These are phyloP conservation scores for Cataglyphis cursor DNA, from an alignment of 2,888 invertebrate genomes.

Conservation along the genomic window DNA sequence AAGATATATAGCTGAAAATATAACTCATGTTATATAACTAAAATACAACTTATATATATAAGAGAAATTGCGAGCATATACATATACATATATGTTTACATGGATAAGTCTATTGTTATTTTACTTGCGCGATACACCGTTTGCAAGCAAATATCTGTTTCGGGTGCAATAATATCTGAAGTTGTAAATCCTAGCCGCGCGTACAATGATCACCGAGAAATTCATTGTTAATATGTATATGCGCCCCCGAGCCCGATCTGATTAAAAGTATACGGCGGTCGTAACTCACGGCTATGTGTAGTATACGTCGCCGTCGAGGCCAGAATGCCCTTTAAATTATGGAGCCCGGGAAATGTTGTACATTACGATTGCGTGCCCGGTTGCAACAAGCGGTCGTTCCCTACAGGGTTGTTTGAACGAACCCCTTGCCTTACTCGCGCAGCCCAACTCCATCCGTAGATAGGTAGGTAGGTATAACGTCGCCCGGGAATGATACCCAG, in stretches of 20 bases:
- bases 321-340: slow-evolving; percentile 44
- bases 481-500: slow-evolving; percentile 41
- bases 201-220: neutral
- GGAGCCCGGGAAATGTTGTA: slow-evolving; percentile 45
- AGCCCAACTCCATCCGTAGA: neutral
- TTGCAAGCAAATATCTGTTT: neutral
- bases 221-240: slow-evolving; percentile 33
- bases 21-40: neutral
- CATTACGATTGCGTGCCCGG: slow-evolving; percentile 46
- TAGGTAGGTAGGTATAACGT: neutral
- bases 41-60: neutral
- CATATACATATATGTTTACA: neutral
- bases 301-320: neutral
- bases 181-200: neutral
- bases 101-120: slow-evolving; percentile 7
- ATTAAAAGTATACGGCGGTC: slow-evolving; percentile 25
- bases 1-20: neutral
- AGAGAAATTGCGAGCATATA: neutral
- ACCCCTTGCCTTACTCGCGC: slow-evolving; percentile 33
- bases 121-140: neutral
- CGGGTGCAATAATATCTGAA: neutral
- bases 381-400: slow-evolving; percentile 32
- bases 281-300: slow-evolving; percentile 6
- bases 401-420: slow-evolving; percentile 39
- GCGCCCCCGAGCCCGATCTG: slow-evolving; percentile 29